Evolutionary conservation across 2,113 vertebrate species (phyloP).

Genomic region (Urocitellus parryii): DNA sequence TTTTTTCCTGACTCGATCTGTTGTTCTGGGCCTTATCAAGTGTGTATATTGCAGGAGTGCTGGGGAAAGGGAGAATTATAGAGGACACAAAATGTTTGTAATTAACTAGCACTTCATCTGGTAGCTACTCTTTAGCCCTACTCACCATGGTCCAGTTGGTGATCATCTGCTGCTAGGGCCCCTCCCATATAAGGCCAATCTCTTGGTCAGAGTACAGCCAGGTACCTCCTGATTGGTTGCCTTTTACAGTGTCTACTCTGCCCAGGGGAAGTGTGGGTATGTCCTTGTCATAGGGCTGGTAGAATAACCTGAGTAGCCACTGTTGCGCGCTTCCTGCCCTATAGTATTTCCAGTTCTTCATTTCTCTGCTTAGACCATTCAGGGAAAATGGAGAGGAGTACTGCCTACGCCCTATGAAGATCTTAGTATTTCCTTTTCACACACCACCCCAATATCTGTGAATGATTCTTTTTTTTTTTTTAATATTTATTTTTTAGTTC

Average conservation of each 20-base stretch:
- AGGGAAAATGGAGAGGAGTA: background rate
- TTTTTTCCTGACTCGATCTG: background rate
- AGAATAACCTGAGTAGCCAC: too few relatives aligned
- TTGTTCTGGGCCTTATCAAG: background rate
- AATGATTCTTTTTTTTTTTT: background rate
- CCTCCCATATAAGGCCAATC: background rate
- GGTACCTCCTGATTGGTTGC: background rate
- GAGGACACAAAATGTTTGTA: background rate
- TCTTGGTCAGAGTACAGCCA: background rate
- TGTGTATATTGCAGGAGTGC: background rate
- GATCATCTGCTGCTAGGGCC: too few relatives aligned
- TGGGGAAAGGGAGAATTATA: background rate
- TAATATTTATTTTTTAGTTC: too few relatives aligned
- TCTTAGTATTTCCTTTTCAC: background rate
- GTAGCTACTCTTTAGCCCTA: background rate
- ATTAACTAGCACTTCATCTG: too few relatives aligned
- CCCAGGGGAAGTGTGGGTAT: background rate
- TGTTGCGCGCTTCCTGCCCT: background rate
- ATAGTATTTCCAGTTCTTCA: background rate
- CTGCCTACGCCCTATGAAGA: background rate
- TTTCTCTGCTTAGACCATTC: background rate
- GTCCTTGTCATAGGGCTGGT: background rate
- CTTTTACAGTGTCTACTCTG: background rate
- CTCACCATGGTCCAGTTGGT: accelerated
- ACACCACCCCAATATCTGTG: background rate